Percentiles rank a stretch among this genome's conserved stretches.
Conservation (phyloP, 2,888 invertebrate genomes). For the Scaptomyza tumidula region DNA sequence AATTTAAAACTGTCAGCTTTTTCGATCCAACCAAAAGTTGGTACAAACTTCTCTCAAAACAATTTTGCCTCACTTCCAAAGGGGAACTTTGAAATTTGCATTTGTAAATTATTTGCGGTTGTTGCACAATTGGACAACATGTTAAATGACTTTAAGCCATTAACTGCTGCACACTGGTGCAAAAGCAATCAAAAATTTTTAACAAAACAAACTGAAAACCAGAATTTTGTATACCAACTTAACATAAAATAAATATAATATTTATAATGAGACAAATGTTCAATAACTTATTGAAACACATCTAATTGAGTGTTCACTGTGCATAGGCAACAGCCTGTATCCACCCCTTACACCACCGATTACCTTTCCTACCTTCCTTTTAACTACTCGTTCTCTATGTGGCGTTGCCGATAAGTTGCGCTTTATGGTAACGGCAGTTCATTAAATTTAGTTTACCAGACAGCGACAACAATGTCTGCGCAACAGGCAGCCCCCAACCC, state of each 20-base stretch:
- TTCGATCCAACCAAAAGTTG: background rate
- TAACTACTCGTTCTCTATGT: slow-evolving; percentile 1
- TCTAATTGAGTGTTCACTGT: slow-evolving; percentile 11
- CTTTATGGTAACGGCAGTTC: slow-evolving; percentile 78
- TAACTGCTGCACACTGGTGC: slow-evolving; percentile 45
- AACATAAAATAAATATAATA: too few species aligned
- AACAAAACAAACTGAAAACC: too few species aligned
- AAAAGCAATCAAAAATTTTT: slow-evolving; percentile 1
- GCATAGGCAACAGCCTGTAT: slow-evolving; percentile 16
- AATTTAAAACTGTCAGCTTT: background rate
- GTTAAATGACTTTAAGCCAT: slow-evolving; percentile 57
- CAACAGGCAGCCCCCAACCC: slow-evolving; percentile 31
- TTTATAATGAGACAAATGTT: too few species aligned
- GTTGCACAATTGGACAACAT: slow-evolving; percentile 68
- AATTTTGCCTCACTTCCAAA: slow-evolving; percentile 1
- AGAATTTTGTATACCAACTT: too few species aligned
- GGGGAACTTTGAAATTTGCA: slow-evolving; percentile 56
- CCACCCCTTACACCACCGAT: background rate
- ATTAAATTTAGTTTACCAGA: slow-evolving; percentile 78
- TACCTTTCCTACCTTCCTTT: background rate
- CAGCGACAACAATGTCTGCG: slow-evolving; percentile 74
- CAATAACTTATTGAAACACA: too few species aligned
- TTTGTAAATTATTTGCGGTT: slow-evolving; percentile 60
- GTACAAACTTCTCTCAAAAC: background rate
- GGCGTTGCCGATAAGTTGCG: slow-evolving; percentile 69